phyloP scores from a whole-genome alignment of 1,140 invertebrate species.

The Radopholus similis region DNA sequence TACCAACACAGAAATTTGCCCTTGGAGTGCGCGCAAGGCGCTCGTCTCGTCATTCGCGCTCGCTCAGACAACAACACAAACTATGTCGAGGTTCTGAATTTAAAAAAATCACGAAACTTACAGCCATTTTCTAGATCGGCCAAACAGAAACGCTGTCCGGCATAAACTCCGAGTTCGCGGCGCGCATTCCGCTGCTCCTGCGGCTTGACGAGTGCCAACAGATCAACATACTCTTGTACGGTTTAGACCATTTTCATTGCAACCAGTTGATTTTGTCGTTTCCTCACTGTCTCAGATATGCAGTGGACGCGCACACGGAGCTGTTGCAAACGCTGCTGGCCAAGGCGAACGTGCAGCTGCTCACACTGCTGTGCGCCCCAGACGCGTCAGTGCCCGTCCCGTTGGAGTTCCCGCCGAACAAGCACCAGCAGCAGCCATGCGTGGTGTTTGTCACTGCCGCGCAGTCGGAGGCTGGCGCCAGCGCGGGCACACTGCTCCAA shows the following conservation, averaged over 20 bases:
- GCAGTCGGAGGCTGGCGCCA: background rate
- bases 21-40: constrained; percentile 10
- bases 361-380: background rate
- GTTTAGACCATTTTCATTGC: too few relatives aligned
- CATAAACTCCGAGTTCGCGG: constrained; percentile 23
- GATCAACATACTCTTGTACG: constrained; percentile 23
- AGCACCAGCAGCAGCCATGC: too few relatives aligned
- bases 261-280: too few relatives aligned
- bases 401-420: constrained; percentile 7
- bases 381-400: background rate
- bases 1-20: constrained; percentile 23
- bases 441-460: background rate
- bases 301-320: background rate
- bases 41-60: constrained; percentile 16
- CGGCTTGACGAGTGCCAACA: constrained; percentile 19
- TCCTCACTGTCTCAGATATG: too few relatives aligned
- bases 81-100: constrained; percentile 22
- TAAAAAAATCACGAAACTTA: background rate
- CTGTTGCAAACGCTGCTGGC: background rate
- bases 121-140: constrained; percentile 24
- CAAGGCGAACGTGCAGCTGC: background rate
- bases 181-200: constrained; percentile 19
- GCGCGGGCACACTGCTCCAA: constrained; percentile 26
- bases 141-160: constrained; percentile 30
- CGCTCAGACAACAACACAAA: background rate